These are phyloP conservation scores for Elymnias hypermnestra DNA, from an alignment of 1,140 invertebrate species.

Conservation along the genomic window DNA sequence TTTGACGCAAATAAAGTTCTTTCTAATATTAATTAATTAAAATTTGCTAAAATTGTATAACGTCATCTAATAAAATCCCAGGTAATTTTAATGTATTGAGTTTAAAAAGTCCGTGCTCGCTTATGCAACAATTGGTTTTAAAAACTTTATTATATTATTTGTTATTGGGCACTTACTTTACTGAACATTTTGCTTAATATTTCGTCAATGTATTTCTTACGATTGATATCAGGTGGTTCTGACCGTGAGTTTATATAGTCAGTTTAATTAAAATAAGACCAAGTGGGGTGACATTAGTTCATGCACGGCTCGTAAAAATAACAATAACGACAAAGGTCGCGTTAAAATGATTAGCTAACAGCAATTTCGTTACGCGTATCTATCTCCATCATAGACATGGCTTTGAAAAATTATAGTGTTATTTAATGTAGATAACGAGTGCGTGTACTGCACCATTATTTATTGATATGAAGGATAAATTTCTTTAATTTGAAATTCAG, in stretches of 20 bases:
- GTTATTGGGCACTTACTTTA: conserved; percentile 26
- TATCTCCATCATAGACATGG: not conserved
- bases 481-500: too few species aligned
- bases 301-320: conserved; percentile 8
- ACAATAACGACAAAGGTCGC: conserved; percentile 11
- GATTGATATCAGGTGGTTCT: conserved; percentile 43
- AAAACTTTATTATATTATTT: too few species aligned
- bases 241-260: conserved; percentile 14
- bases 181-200: conserved; percentile 31
- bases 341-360: conserved; percentile 7
- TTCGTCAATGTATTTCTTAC: conserved; percentile 25
- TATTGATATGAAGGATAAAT: too few species aligned
- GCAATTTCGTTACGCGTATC: conserved; percentile 3
- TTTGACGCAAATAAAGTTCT: too few species aligned
- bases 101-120: too few species aligned
- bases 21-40: too few species aligned
- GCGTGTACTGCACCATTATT: too few species aligned
- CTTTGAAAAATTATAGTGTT: not conserved
- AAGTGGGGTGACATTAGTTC: conserved; percentile 13
- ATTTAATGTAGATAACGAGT: too few species aligned
- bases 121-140: too few species aligned
- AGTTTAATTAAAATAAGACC: conserved; percentile 4
- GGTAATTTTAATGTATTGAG: too few species aligned
- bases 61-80: too few species aligned
- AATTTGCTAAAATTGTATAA: too few species aligned